A percentile compares a stretch with the other conserved stretches of the same genome.
phyloP scores from a whole-genome alignment of 2,113 vertebrate genomes.

The Onychorhynchus coronatus region DNA sequence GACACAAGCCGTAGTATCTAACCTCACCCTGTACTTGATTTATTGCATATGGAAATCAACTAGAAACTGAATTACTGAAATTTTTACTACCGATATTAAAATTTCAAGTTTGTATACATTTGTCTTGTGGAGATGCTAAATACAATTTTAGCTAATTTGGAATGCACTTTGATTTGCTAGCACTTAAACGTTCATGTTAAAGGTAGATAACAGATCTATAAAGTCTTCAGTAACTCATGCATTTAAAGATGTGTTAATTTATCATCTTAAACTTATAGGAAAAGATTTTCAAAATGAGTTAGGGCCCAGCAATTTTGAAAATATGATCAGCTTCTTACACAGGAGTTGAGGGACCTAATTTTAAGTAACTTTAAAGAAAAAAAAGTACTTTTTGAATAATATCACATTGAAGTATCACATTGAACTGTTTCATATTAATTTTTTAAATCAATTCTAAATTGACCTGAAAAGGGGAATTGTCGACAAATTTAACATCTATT shows the following conservation, averaged over 20 bases:
- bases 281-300: slow-evolving; percentile 8
- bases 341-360: background rate
- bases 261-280: background rate
- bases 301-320: background rate
- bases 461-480: slow-evolving; percentile 14
- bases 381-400: background rate
- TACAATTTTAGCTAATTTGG: slow-evolving; percentile 51
- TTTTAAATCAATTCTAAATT: slow-evolving; percentile 23
- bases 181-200: background rate
- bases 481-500: slow-evolving; percentile 49
- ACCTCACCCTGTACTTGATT: slow-evolving; percentile 85
- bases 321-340: background rate
- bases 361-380: background rate
- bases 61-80: slow-evolving; percentile 77
- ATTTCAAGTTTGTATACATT: slow-evolving; percentile 69
- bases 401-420: background rate
- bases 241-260: slow-evolving; percentile 23
- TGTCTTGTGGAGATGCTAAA: slow-evolving; percentile 51
- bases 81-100: slow-evolving; percentile 79
- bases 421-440: background rate
- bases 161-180: slow-evolving; percentile 24
- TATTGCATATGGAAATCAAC: slow-evolving; percentile 85
- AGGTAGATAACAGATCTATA: slow-evolving; percentile 7
- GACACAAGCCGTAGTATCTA: slow-evolving; percentile 77
- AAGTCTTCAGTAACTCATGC: slow-evolving; percentile 4